Evolutionary conservation across 2,888 invertebrate species (phyloP).

Genomic region (Ptilodon capucinus): DNA sequence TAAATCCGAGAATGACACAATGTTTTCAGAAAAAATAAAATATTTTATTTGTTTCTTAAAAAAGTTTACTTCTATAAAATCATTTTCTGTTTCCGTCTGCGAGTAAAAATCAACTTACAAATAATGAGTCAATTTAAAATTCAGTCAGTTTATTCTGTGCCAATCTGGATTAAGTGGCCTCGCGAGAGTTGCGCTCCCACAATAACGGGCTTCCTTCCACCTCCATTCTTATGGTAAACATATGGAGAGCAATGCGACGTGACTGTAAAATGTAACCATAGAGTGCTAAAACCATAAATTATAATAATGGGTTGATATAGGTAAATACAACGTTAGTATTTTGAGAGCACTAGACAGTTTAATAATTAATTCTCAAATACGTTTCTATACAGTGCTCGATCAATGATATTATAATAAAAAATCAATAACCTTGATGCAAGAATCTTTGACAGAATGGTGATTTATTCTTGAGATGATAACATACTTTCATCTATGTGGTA

Average conservation of each 20-base stretch:
- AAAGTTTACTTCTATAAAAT: too few relatives aligned
- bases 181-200: slow-evolving; percentile 8
- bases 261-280: neutral
- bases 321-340: neutral
- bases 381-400: too few relatives aligned
- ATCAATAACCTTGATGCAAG: too few relatives aligned
- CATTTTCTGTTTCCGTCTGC: neutral
- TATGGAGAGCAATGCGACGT: slow-evolving; percentile 9
- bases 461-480: too few relatives aligned
- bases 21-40: too few relatives aligned
- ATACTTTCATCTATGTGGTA: too few relatives aligned
- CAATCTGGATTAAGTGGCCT: slow-evolving; percentile 23
- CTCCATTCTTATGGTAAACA: slow-evolving; percentile 19
- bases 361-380: neutral
- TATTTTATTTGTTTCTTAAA: too few relatives aligned
- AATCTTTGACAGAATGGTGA: too few relatives aligned
- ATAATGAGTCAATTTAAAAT: slow-evolving; percentile 14
- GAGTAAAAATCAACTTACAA: slow-evolving; percentile 3
- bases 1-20: too few relatives aligned
- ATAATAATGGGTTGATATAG: neutral
- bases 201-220: slow-evolving; percentile 22
- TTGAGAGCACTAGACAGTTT: neutral
- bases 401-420: too few relatives aligned
- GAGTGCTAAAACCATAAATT: neutral
- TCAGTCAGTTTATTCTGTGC: slow-evolving; percentile 1